phyloP scores from a whole-genome alignment of 2,888 invertebrate genomes.

The Bellardia pandia region DNA sequence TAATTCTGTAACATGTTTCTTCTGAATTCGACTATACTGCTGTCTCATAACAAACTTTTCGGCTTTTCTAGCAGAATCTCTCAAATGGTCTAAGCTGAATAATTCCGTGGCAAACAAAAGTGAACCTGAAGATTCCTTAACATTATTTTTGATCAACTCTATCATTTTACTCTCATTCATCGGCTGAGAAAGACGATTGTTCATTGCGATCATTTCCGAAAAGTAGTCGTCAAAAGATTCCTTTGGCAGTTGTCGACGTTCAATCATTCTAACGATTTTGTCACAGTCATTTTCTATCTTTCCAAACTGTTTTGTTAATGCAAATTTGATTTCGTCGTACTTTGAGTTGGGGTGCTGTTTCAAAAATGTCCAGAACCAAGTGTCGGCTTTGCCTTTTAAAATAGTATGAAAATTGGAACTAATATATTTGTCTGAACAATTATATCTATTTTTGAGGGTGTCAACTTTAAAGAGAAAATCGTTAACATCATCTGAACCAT shows the following conservation, averaged over 20 bases:
- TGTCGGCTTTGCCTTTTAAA: conserved; percentile 39
- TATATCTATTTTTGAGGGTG: not conserved
- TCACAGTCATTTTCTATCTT: conserved; percentile 30
- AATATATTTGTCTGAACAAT: not conserved
- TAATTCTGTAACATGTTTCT: conserved; percentile 10
- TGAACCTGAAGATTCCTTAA: not conserved
- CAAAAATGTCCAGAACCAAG: conserved; percentile 34
- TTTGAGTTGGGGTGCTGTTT: not conserved
- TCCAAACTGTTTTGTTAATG: conserved; percentile 28
- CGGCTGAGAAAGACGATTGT: conserved; percentile 11
- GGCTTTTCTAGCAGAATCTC: not conserved
- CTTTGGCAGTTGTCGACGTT: conserved; percentile 13
- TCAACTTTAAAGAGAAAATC: conserved; percentile 28
- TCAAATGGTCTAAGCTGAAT: not conserved
- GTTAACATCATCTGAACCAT: conserved; percentile 1
- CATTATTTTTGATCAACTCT: not conserved
- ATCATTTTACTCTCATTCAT: not conserved
- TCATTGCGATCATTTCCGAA: conserved; percentile 17
- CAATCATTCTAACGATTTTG: conserved; percentile 25
- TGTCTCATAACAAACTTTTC: conserved; percentile 19
- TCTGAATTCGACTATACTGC: not conserved
- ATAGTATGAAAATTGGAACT: not conserved
- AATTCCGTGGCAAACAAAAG: not conserved
- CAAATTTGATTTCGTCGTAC: not conserved
- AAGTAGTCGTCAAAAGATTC: conserved; percentile 31